A percentile compares a stretch with the other conserved stretches of the same genome.
Conservation (phyloP, 30 jellyfish, hydroid and myxozoan species). For the Aurelia sp. region DNA sequence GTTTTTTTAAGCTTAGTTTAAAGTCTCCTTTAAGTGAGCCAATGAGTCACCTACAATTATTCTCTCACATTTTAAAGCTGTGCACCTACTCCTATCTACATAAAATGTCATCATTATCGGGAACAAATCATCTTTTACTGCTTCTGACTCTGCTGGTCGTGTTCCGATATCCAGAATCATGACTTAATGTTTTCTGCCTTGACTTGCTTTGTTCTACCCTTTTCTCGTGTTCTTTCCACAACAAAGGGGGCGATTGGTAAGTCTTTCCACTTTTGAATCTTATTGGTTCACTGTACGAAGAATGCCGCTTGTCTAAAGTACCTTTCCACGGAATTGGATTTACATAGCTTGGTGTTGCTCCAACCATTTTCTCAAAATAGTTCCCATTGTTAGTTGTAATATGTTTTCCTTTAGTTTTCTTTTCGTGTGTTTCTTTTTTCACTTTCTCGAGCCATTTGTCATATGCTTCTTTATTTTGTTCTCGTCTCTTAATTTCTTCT, state of each 20-base stretch:
- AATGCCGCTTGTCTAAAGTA: background rate
- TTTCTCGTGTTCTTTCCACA: constrained; percentile 73
- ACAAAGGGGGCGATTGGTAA: constrained; percentile 75
- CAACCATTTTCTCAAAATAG: constrained; percentile 4
- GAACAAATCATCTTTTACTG: background rate
- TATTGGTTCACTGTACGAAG: background rate
- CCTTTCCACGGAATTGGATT: constrained; percentile 83
- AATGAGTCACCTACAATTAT: too few species aligned
- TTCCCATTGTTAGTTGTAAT: background rate
- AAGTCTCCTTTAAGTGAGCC: too few species aligned
- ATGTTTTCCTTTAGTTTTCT: background rate
- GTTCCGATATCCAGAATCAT: background rate
- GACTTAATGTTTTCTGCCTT: background rate
- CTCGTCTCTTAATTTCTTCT: constrained; percentile 18
- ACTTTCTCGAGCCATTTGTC: constrained; percentile 47
- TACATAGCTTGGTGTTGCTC: constrained; percentile 63
- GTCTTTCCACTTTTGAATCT: background rate
- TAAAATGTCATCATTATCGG: too few species aligned
- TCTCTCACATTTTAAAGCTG: too few species aligned
- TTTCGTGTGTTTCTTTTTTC: background rate
- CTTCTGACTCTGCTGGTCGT: background rate
- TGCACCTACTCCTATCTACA: too few species aligned
- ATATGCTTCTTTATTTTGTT: constrained; percentile 37
- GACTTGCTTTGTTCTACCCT: constrained; percentile 8
- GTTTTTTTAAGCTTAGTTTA: too few species aligned